Percentiles rank a stretch among this genome's conserved stretches.
Conservation (phyloP, 2,888 invertebrate genomes). For the Euzophera pinguis region DNA sequence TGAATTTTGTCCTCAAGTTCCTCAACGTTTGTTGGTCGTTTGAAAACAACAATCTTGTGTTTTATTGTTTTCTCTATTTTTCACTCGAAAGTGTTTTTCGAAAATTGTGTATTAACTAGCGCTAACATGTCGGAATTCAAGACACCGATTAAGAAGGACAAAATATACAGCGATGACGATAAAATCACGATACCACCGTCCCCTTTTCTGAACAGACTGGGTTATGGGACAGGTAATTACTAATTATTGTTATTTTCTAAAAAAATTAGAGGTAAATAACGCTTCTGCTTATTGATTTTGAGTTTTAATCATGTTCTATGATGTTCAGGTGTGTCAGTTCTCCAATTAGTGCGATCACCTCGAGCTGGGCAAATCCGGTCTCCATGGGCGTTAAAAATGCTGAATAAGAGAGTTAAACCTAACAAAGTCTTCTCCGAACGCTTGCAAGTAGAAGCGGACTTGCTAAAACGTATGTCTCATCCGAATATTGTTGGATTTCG, state of each 20-base stretch:
- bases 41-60: too few species aligned
- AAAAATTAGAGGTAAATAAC: too few species aligned
- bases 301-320: background rate
- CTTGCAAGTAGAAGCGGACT: conserved; percentile 84
- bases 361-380: conserved; percentile 83
- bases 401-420: conserved; percentile 76
- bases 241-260: background rate
- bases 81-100: too few species aligned
- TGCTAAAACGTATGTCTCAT: conserved; percentile 84
- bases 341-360: conserved; percentile 87
- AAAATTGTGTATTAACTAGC: background rate
- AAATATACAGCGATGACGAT: conserved; percentile 28
- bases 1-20: too few species aligned
- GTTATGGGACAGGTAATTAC: conserved; percentile 85
- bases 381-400: conserved; percentile 92
- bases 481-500: conserved; percentile 91
- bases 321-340: conserved; percentile 85
- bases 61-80: background rate
- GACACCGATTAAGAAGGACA: conserved; percentile 62
- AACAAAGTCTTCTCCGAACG: conserved; percentile 73
- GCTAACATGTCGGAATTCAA: conserved; percentile 52
- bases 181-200: conserved; percentile 83
- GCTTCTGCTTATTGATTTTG: background rate
- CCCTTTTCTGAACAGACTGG: conserved; percentile 85
- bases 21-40: too few species aligned